Conservation (phyloP, 2,113 vertebrate species). For the Chascanopsetta lugubris region DNA sequence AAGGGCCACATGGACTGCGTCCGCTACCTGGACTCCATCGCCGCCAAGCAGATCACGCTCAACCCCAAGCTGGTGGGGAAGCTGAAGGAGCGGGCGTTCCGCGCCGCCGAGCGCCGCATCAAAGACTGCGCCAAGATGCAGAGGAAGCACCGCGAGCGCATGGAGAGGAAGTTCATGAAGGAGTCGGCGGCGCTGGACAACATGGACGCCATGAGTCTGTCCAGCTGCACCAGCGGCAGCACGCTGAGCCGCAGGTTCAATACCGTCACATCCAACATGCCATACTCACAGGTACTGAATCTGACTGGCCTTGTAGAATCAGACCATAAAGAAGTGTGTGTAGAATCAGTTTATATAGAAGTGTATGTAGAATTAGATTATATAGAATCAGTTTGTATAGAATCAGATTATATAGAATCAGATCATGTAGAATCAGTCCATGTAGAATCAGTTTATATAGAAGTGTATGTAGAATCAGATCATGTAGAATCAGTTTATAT, state of each 20-base stretch:
- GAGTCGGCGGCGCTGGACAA: constrained; percentile 85
- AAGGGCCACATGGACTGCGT: constrained; percentile 97
- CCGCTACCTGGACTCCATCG: constrained; percentile 94
- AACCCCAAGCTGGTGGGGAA: constrained; percentile 93
- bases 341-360: no score
- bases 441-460: no score
- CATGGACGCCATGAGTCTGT: constrained; percentile 91
- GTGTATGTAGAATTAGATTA: no score
- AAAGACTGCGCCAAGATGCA: constrained; percentile 92
- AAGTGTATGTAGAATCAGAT: no score
- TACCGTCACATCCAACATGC: constrained; percentile 86
- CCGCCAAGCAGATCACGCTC: constrained; percentile 93
- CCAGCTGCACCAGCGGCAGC: constrained; percentile 88
- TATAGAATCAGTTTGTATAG: no score
- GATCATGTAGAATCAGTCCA: no score
- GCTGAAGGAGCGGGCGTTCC: constrained; percentile 92
- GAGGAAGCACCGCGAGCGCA: constrained; percentile 88
- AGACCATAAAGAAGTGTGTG: no score
- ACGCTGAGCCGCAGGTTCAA: constrained; percentile 90
- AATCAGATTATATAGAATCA: no score
- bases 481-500: no score
- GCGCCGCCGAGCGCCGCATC: constrained; percentile 88
- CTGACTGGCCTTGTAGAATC: not conserved
- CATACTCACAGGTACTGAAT: constrained; percentile 87
- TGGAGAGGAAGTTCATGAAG: constrained; percentile 92